These are phyloP conservation scores for Tetanocera ferruginea DNA, from an alignment of 2,888 invertebrate species.

Conservation along the genomic window DNA sequence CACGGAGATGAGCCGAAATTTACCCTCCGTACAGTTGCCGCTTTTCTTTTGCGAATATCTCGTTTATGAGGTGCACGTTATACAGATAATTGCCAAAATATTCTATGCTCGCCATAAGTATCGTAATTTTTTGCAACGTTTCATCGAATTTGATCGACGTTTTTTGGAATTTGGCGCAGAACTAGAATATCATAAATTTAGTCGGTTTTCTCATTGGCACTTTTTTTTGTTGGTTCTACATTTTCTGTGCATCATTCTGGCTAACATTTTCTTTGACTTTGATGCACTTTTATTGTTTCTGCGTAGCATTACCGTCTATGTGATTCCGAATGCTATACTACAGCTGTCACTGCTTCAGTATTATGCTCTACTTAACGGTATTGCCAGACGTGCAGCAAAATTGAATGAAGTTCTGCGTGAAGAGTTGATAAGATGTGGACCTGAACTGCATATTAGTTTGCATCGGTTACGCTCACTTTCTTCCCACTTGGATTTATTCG, in stretches of 20 bases:
- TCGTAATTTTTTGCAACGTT: constrained; percentile 37
- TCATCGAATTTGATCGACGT: constrained; percentile 49
- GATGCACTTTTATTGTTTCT: constrained; percentile 9
- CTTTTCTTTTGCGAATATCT: constrained; percentile 52
- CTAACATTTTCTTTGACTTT: constrained; percentile 46
- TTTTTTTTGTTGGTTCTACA: constrained; percentile 44
- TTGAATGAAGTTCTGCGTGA: constrained; percentile 39
- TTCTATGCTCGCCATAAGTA: constrained; percentile 41
- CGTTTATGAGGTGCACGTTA: constrained; percentile 47
- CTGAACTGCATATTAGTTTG: constrained; percentile 40
- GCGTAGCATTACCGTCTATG: constrained; percentile 44
- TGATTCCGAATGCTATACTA: constrained; percentile 52
- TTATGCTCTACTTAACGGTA: constrained; percentile 49
- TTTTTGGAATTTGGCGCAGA: constrained; percentile 30
- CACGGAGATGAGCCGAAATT: constrained; percentile 39
- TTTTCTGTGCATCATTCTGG: constrained; percentile 12
- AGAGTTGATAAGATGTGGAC: constrained; percentile 35
- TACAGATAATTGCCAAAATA: constrained; percentile 43
- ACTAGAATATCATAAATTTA: constrained; percentile 9
- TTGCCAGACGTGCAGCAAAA: constrained; percentile 43
- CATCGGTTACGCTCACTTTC: constrained; percentile 47
- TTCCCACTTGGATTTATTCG: constrained; percentile 49
- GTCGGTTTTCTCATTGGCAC: constrained; percentile 45
- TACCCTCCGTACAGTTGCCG: constrained; percentile 51
- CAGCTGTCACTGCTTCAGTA: constrained; percentile 53